phyloP scores from a whole-genome alignment of 2,888 invertebrate species.

The Apoda limacodes region DNA sequence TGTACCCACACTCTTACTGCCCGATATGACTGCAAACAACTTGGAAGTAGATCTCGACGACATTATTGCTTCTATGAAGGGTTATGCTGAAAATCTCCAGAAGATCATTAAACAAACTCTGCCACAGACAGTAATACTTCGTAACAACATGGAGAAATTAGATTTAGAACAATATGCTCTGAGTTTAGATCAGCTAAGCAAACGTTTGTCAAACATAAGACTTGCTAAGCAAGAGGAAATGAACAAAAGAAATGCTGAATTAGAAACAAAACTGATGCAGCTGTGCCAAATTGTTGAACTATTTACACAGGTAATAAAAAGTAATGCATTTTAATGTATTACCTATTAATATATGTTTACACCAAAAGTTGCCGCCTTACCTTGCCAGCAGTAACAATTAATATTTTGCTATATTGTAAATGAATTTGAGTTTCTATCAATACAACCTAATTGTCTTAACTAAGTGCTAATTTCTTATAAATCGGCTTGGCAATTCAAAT shows the following conservation, averaged over 20 bases:
- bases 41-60: conserved; percentile 38
- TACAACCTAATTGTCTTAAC: too few relatives aligned
- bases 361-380: too few relatives aligned
- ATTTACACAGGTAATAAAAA: conserved; percentile 40
- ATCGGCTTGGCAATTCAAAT: too few relatives aligned
- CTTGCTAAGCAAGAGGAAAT: conserved; percentile 28
- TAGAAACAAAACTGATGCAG: conserved; percentile 41
- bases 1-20: conserved; percentile 38
- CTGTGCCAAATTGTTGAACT: conserved; percentile 46
- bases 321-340: not conserved
- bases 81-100: conserved; percentile 42
- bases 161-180: conserved; percentile 41
- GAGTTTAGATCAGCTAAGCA: conserved; percentile 44
- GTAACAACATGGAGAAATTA: conserved; percentile 26
- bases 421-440: too few relatives aligned
- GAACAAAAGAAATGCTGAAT: conserved; percentile 31
- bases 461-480: too few relatives aligned
- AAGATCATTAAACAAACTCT: conserved; percentile 28
- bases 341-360: too few relatives aligned
- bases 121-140: conserved; percentile 17
- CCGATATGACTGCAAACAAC: conserved; percentile 38
- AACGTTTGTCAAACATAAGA: conserved; percentile 41
- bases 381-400: too few relatives aligned
- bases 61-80: conserved; percentile 39
- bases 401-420: too few relatives aligned